Conservation (phyloP, 1,140 invertebrate species). For the Drosophila arizonae region DNA sequence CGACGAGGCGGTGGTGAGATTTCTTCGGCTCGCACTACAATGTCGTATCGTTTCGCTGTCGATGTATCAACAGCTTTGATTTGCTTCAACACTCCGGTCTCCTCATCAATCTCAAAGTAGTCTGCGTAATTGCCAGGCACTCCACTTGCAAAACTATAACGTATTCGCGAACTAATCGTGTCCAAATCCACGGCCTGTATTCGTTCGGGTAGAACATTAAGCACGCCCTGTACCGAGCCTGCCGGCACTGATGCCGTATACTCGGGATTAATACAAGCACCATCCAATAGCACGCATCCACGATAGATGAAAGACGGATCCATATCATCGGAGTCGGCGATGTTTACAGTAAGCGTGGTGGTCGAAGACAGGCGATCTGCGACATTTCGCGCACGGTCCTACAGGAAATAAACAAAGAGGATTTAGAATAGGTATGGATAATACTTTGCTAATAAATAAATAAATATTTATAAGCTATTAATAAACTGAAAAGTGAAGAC, state of each 20-base stretch:
- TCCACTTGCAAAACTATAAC: conserved; percentile 92
- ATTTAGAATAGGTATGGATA: too few relatives aligned
- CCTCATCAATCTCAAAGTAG: conserved; percentile 92
- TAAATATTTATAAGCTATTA: too few relatives aligned
- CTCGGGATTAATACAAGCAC: conserved; percentile 92
- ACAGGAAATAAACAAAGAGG: conserved; percentile 8
- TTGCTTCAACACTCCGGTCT: conserved; percentile 91
- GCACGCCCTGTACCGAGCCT: conserved; percentile 90
- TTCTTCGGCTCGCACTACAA: conserved; percentile 93
- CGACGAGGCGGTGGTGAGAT: conserved; percentile 87
- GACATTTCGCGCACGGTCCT: conserved; percentile 91
- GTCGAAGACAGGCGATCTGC: conserved; percentile 90
- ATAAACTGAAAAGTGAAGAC: too few relatives aligned
- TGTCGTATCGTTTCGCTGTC: conserved; percentile 85
- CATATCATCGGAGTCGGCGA: conserved; percentile 94
- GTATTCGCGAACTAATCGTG: conserved; percentile 90
- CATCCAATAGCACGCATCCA: conserved; percentile 90
- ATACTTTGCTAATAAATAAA: too few relatives aligned
- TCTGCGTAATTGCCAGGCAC: conserved; percentile 89
- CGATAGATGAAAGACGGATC: conserved; percentile 94
- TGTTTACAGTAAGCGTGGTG: conserved; percentile 92
- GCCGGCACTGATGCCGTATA: conserved; percentile 91
- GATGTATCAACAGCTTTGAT: conserved; percentile 90
- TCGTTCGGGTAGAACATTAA: conserved; percentile 92
- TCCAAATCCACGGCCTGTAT: conserved; percentile 95